Conservation (phyloP, 2,113 vertebrate genomes). For the Hemiprocne comata region DNA sequence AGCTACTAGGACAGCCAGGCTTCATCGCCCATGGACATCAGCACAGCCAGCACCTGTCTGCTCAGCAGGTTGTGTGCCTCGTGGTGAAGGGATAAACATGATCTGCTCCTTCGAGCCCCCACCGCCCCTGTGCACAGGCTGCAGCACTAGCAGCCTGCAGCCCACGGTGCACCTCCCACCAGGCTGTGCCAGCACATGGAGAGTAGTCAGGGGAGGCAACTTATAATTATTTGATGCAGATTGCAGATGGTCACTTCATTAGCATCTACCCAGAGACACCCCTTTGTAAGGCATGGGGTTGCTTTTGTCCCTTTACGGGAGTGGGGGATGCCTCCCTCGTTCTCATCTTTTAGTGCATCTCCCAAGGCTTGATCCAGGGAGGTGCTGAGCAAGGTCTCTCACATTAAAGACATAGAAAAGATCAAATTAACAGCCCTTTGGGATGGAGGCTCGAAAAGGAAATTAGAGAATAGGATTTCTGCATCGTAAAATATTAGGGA, state of each 20-base stretch:
- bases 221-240: conserved; percentile 69
- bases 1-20: conserved; percentile 75
- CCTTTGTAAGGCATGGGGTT: not conserved
- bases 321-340: not conserved
- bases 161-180: conserved; percentile 54
- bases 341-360: not conserved
- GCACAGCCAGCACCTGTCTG: conserved; percentile 80
- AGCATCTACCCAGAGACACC: not conserved
- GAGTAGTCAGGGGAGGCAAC: conserved; percentile 73
- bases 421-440: conserved; percentile 6
- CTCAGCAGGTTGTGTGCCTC: conserved; percentile 81
- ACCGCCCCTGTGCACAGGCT: conserved; percentile 15
- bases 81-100: conserved; percentile 61
- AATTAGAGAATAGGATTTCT: conserved; percentile 34
- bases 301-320: not conserved
- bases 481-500: conserved; percentile 42
- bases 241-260: conserved; percentile 77
- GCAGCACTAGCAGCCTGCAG: conserved; percentile 12
- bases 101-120: conserved; percentile 32
- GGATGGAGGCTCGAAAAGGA: not conserved
- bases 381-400: not conserved
- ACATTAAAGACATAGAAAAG: not conserved
- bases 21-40: conserved; percentile 77
- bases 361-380: not conserved
- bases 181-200: conserved; percentile 75